A percentile compares a stretch with the other conserved stretches of the same genome.
Evolutionary conservation across 2,797 vertebrate species (phyloP).

Genomic region (Sphenopsis melanotis): DNA sequence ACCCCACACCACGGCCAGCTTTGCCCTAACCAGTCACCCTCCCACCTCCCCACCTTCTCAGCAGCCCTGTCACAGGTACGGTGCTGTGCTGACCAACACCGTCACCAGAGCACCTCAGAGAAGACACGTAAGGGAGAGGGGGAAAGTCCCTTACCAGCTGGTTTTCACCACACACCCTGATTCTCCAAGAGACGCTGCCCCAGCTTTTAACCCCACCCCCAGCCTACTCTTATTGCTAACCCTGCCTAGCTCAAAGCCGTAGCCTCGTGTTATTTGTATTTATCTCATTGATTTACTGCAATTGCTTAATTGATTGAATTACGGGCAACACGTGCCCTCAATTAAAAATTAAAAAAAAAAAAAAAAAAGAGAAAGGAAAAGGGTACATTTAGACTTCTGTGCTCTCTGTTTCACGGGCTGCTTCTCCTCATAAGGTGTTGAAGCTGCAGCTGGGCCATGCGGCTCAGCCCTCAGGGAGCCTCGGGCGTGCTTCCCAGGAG

Average conservation of each 20-base stretch:
- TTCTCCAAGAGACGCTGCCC: too few relatives aligned
- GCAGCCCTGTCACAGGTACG: background rate
- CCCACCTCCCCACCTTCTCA: background rate
- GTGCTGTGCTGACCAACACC: rapidly evolving
- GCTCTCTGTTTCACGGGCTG: background rate
- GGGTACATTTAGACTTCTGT: background rate
- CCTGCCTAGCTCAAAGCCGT: background rate
- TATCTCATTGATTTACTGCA: background rate
- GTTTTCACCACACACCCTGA: rapidly evolving
- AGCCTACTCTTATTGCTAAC: rapidly evolving
- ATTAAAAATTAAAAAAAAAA: background rate
- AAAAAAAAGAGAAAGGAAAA: background rate
- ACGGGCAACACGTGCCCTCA: background rate
- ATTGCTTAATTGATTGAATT: background rate
- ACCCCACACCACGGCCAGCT: background rate
- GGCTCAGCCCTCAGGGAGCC: background rate
- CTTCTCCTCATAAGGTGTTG: background rate
- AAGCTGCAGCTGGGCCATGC: background rate
- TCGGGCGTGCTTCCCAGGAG: background rate
- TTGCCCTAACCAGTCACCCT: rapidly evolving
- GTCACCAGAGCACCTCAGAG: rapidly evolving
- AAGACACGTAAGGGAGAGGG: rapidly evolving
- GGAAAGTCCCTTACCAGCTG: rapidly evolving
- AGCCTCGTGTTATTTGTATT: background rate
- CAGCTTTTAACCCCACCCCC: background rate